Evolutionary conservation across 2,888 invertebrate species (phyloP).

Genomic region (Tupiocoris notatus): DNA sequence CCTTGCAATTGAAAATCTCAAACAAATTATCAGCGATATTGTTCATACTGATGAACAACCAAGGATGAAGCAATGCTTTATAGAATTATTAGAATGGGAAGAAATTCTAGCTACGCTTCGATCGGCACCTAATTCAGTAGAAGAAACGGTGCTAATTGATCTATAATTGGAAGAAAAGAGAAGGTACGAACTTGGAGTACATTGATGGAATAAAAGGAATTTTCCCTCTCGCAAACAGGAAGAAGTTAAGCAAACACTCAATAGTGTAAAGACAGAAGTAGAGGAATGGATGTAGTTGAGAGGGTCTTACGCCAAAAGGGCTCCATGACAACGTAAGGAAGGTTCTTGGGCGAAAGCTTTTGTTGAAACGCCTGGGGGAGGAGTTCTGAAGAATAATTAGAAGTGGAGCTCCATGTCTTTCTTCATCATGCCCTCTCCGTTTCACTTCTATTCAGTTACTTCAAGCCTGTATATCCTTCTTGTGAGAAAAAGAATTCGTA

Average conservation of each 20-base stretch:
- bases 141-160: constrained; percentile 26
- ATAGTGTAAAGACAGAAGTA: not conserved
- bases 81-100: too few species aligned
- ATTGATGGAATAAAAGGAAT: constrained; percentile 25
- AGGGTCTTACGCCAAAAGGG: not conserved
- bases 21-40: too few species aligned
- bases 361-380: not conserved
- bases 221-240: constrained; percentile 16
- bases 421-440: not conserved
- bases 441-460: not conserved
- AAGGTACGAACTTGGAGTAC: not conserved
- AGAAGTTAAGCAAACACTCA: constrained; percentile 36
- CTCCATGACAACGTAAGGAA: not conserved
- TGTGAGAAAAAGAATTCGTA: constrained; percentile 3
- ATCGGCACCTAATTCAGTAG: constrained; percentile 25
- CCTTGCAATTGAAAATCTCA: too few species aligned
- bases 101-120: too few species aligned
- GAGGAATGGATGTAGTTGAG: too few species aligned
- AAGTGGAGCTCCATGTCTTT: not conserved
- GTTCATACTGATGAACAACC: too few species aligned
- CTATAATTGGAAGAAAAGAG: constrained; percentile 15
- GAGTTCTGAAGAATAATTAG: constrained; percentile 23
- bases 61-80: too few species aligned
- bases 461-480: not conserved
- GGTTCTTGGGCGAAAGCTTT: not conserved